A percentile compares a stretch with the other conserved stretches of the same genome.
phyloP scores from a whole-genome alignment of 2,113 vertebrate genomes.

The Thunnus maccoyii region DNA sequence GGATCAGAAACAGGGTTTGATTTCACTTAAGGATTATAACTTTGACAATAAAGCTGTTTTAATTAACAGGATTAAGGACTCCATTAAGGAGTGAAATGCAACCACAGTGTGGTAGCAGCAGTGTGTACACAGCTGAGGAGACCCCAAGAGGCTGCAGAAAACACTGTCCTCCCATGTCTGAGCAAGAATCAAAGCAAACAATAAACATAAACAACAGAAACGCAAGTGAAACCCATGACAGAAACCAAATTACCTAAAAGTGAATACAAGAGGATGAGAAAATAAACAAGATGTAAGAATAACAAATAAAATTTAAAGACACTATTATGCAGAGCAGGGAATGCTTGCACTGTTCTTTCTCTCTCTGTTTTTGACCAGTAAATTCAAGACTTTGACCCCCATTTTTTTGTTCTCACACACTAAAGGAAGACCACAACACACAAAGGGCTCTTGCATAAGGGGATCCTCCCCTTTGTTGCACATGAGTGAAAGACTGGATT shows the following conservation, averaged over 20 bases:
- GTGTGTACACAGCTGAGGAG: neutral
- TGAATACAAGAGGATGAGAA: neutral
- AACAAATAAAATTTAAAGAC: neutral
- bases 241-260: neutral
- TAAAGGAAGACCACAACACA: neutral
- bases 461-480: neutral
- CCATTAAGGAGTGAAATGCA: neutral
- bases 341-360: neutral
- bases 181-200: neutral
- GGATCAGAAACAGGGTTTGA: too few relatives aligned
- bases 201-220: neutral
- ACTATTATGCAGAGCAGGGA: too few relatives aligned
- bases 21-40: neutral
- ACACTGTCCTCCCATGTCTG: neutral
- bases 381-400: neutral
- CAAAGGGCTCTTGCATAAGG: neutral
- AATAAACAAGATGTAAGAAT: neutral
- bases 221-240: neutral
- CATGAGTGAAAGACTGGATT: constrained; percentile 10
- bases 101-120: neutral
- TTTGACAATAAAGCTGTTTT: neutral
- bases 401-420: neutral
- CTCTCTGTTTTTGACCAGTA: neutral
- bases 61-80: neutral
- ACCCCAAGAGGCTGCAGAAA: neutral